Evolutionary conservation across 2,113 vertebrate species (phyloP).

Genomic region (Danionella cerebrum): DNA sequence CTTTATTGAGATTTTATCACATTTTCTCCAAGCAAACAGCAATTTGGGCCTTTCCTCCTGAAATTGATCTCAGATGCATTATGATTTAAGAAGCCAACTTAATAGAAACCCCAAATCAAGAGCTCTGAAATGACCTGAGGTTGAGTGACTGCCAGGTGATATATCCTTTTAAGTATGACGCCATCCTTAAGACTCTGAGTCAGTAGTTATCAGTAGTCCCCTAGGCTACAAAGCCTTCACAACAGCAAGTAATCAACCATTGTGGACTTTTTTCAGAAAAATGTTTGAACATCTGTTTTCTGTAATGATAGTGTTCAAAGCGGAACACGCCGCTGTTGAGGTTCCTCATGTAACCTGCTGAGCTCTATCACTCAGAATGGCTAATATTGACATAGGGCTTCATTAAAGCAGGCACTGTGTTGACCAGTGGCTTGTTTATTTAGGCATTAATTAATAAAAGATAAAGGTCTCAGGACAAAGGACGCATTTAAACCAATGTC

Average conservation of each 20-base stretch:
- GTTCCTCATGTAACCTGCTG: neutral
- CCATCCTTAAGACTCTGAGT: neutral
- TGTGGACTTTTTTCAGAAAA: neutral
- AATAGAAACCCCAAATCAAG: too few species aligned
- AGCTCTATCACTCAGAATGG: slow-evolving; percentile 27
- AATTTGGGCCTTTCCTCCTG: too few species aligned
- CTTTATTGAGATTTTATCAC: neutral
- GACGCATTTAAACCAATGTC: too few species aligned
- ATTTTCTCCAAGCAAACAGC: too few species aligned
- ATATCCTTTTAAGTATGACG: neutral
- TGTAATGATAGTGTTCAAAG: neutral
- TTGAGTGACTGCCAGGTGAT: too few species aligned
- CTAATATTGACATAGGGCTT: slow-evolving; percentile 54
- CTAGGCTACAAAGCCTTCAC: neutral
- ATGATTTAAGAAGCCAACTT: too few species aligned
- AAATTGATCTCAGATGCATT: too few species aligned
- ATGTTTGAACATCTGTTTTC: neutral
- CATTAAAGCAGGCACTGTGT: slow-evolving; percentile 26
- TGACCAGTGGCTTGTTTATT: slow-evolving; percentile 48
- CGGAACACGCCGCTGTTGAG: neutral
- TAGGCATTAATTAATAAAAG: slow-evolving; percentile 58
- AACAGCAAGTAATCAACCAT: neutral
- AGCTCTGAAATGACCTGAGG: too few species aligned
- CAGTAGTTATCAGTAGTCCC: neutral
- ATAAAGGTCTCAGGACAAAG: too few species aligned